phyloP scores from a whole-genome alignment of 2,113 vertebrate species.

The Caretta caretta region DNA sequence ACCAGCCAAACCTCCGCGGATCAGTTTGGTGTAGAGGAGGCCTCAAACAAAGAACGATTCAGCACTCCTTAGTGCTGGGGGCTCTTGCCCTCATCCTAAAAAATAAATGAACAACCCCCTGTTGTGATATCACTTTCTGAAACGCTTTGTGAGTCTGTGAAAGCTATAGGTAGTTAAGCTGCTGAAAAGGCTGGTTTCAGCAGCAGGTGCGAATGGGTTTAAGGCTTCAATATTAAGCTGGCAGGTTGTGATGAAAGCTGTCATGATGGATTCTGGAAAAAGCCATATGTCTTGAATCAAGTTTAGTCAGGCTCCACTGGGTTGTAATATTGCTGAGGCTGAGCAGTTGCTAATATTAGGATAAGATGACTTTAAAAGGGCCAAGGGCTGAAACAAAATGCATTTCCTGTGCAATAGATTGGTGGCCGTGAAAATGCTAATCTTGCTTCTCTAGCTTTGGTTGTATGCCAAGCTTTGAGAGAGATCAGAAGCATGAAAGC shows the following conservation, averaged over 20 bases:
- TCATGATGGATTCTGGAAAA: constrained; percentile 48
- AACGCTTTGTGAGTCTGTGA: constrained; percentile 59
- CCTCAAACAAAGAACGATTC: fast-evolving
- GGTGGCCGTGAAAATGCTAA: constrained; percentile 55
- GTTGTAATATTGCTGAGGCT: constrained; percentile 29
- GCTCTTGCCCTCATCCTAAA: not conserved
- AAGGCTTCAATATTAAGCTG: constrained; percentile 75
- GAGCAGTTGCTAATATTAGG: constrained; percentile 34
- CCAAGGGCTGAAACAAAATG: constrained; percentile 39
- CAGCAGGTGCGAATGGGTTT: constrained; percentile 79
- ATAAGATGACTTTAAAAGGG: constrained; percentile 24
- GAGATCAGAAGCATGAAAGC: not conserved
- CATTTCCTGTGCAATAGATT: constrained; percentile 3
- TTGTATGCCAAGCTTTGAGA: not conserved
- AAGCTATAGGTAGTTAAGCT: constrained; percentile 74
- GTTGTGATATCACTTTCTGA: constrained; percentile 74
- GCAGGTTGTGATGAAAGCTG: constrained; percentile 77
- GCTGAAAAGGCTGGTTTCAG: constrained; percentile 65
- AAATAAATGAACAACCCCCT: not conserved
- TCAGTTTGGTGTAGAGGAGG: not conserved
- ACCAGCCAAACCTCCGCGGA: not conserved
- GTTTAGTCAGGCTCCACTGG: constrained; percentile 28
- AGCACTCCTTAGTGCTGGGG: not conserved
- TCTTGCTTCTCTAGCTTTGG: constrained; percentile 4
- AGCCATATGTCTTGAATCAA: constrained; percentile 16